phyloP scores from a whole-genome alignment of 2,113 vertebrate species.

The Lota lota region DNA sequence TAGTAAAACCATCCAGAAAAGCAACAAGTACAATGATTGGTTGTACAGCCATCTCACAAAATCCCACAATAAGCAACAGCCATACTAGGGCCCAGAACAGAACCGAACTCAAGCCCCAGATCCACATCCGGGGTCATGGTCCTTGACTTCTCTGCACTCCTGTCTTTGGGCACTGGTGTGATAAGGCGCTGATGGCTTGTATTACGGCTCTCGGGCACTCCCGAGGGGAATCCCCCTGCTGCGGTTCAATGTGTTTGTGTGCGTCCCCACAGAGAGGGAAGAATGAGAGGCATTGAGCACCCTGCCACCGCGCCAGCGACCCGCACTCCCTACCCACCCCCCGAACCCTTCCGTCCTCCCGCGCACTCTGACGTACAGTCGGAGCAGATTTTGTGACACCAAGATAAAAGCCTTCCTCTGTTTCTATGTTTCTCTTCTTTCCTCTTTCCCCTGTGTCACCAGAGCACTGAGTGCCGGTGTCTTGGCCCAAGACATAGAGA shows the following conservation, averaged over 20 bases:
- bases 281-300: slow-evolving; percentile 68
- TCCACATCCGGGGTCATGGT: slow-evolving; percentile 42
- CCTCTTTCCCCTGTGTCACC: slow-evolving; percentile 69
- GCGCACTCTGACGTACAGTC: slow-evolving; percentile 73
- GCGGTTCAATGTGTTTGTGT: slow-evolving; percentile 28
- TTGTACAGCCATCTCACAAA: no score
- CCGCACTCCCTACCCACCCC: slow-evolving; percentile 45
- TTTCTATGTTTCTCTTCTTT: slow-evolving; percentile 58
- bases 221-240: slow-evolving; percentile 64
- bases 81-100: slow-evolving; percentile 32
- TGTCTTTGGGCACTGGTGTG: slow-evolving; percentile 71
- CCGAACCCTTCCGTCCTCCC: slow-evolving; percentile 48
- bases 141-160: slow-evolving; percentile 52
- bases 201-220: slow-evolving; percentile 61
- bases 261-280: slow-evolving; percentile 52
- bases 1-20: no score
- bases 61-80: slow-evolving; percentile 24
- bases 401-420: slow-evolving; percentile 75
- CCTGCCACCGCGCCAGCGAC: slow-evolving; percentile 54
- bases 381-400: slow-evolving; percentile 73
- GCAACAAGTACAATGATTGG: no score
- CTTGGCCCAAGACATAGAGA: slow-evolving; percentile 63
- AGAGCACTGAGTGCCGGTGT: slow-evolving; percentile 64
- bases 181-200: slow-evolving; percentile 67
- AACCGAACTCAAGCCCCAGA: slow-evolving; percentile 22